A percentile compares a stretch with the other conserved stretches of the same genome.
These are phyloP conservation scores for Centrocercus urophasianus DNA, from an alignment of 2,113 vertebrate species.

Conservation along the genomic window DNA sequence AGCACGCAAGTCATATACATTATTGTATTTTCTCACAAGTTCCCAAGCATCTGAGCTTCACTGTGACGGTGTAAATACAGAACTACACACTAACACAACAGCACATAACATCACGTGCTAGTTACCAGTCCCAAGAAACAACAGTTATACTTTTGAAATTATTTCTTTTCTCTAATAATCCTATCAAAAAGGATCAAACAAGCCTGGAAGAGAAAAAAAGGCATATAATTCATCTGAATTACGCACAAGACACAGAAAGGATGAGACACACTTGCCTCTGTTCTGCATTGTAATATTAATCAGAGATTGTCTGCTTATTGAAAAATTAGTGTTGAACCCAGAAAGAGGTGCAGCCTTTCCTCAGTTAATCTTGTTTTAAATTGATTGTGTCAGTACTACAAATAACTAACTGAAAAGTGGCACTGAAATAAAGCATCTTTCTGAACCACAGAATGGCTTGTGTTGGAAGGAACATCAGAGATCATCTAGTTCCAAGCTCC, in stretches of 20 bases:
- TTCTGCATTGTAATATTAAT: background rate
- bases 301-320: background rate
- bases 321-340: background rate
- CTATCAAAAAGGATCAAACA: background rate
- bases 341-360: background rate
- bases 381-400: background rate
- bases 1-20: background rate
- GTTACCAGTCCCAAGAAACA: rapidly evolving
- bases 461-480: too few species aligned
- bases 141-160: background rate
- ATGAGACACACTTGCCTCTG: background rate
- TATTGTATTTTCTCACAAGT: background rate
- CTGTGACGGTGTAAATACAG: background rate
- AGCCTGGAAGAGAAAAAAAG: background rate
- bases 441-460: background rate
- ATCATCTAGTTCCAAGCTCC: too few species aligned
- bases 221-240: background rate
- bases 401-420: rapidly evolving
- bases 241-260: background rate
- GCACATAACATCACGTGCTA: background rate
- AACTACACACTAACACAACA: background rate
- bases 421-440: background rate
- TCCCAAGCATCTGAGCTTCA: background rate
- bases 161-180: background rate
- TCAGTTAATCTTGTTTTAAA: background rate